Conservation (phyloP, 1,140 invertebrate genomes). For the Eueides isabella region DNA sequence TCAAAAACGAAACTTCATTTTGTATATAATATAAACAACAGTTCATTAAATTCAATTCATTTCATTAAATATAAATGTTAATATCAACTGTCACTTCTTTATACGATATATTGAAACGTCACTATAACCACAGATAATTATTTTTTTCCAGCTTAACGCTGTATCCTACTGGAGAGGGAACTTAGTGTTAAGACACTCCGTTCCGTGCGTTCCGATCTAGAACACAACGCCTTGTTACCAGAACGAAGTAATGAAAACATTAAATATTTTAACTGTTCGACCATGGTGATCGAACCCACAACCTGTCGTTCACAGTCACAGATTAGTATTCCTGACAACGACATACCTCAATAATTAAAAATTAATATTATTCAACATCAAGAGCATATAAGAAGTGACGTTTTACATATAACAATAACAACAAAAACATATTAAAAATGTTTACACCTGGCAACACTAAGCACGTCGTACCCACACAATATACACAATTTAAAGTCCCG, state of each 20-base stretch:
- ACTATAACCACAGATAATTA: background rate
- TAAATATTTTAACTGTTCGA: too few relatives aligned
- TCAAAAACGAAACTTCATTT: background rate
- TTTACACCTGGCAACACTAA: background rate
- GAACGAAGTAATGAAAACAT: too few relatives aligned
- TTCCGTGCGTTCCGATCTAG: too few relatives aligned
- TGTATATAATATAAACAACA: slow-evolving; percentile 6
- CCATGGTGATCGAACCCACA: too few relatives aligned
- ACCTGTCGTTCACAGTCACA: too few relatives aligned
- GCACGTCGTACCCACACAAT: slow-evolving; percentile 7
- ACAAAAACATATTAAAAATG: background rate
- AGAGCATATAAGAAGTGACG: background rate
- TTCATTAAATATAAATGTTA: background rate
- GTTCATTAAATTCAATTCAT: slow-evolving; percentile 9
- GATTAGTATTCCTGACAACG: too few relatives aligned
- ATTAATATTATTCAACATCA: background rate
- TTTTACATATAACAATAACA: background rate
- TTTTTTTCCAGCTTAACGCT: too few relatives aligned
- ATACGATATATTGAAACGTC: background rate
- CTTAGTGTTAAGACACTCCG: too few relatives aligned
- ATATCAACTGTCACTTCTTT: slow-evolving; percentile 1
- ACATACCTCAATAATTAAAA: too few relatives aligned
- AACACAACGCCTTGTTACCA: too few relatives aligned
- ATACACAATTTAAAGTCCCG: background rate
- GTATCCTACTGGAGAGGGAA: too few relatives aligned